phyloP scores from a whole-genome alignment of 2,113 vertebrate genomes.

The Gnathonemus echidnorhynchus region DNA sequence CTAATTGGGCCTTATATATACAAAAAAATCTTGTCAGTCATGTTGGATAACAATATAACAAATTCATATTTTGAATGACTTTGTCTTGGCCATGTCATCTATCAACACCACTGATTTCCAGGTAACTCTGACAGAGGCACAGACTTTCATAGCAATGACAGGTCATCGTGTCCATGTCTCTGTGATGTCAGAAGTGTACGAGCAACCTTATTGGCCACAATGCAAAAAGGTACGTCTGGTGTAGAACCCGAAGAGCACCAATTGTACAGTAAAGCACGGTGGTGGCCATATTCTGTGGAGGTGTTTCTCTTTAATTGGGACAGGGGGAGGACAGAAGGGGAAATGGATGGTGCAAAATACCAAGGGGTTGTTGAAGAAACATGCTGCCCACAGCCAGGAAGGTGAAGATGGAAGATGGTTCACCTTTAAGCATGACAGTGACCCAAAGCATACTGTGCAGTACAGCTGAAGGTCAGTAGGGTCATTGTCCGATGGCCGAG shows the following conservation, averaged over 20 bases:
- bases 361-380: neutral
- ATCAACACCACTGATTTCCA: neutral
- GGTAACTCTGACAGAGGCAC: neutral
- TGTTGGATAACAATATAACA: neutral
- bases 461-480: neutral
- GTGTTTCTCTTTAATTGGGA: neutral
- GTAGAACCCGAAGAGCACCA: neutral
- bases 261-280: neutral
- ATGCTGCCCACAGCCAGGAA: neutral
- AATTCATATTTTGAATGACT: neutral
- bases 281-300: neutral
- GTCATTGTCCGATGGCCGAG: neutral
- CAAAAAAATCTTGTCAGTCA: neutral
- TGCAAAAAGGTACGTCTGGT: neutral
- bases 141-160: neutral
- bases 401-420: neutral
- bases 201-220: neutral
- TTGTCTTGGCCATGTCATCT: neutral
- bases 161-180: neutral
- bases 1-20: neutral
- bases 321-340: neutral
- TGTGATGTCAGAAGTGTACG: neutral
- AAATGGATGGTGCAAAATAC: neutral
- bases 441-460: neutral
- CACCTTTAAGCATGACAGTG: neutral